Evolutionary conservation across 2,888 invertebrate genomes (phyloP).

Genomic region (Augochlorella aurata): DNA sequence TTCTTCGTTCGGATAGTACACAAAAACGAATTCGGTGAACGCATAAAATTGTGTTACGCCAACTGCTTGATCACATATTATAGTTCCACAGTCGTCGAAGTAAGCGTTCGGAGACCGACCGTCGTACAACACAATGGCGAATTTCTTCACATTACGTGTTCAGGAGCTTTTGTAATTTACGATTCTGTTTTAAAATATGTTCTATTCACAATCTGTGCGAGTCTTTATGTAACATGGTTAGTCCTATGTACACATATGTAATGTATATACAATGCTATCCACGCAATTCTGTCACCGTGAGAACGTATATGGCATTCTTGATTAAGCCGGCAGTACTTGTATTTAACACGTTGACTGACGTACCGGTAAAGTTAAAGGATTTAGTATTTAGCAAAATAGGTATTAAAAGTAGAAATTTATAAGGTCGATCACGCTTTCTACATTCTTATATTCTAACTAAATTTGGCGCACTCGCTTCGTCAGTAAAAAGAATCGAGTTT

Average conservation of each 20-base stretch:
- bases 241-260: slow-evolving; percentile 45
- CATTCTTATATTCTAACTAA: neutral
- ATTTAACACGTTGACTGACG: slow-evolving; percentile 10
- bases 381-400: neutral
- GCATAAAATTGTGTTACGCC: slow-evolving; percentile 16
- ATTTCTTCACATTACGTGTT: slow-evolving; percentile 24
- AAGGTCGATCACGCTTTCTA: neutral
- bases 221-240: slow-evolving; percentile 25
- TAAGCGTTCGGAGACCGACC: slow-evolving; percentile 12
- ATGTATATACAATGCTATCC: slow-evolving; percentile 46
- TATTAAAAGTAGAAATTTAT: neutral
- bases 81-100: neutral
- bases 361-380: neutral
- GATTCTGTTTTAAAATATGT: slow-evolving; percentile 39
- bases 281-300: slow-evolving; percentile 34
- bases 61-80: slow-evolving; percentile 24
- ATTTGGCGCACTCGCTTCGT: neutral
- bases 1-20: slow-evolving; percentile 10
- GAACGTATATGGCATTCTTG: slow-evolving; percentile 38
- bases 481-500: neutral
- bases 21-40: slow-evolving; percentile 14
- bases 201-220: slow-evolving; percentile 39
- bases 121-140: slow-evolving; percentile 28
- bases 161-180: slow-evolving; percentile 32
- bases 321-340: slow-evolving; percentile 24